Base-by-base conservation (phyloP, 2,113 vertebrate genomes). In the Solea solea region DNA sequence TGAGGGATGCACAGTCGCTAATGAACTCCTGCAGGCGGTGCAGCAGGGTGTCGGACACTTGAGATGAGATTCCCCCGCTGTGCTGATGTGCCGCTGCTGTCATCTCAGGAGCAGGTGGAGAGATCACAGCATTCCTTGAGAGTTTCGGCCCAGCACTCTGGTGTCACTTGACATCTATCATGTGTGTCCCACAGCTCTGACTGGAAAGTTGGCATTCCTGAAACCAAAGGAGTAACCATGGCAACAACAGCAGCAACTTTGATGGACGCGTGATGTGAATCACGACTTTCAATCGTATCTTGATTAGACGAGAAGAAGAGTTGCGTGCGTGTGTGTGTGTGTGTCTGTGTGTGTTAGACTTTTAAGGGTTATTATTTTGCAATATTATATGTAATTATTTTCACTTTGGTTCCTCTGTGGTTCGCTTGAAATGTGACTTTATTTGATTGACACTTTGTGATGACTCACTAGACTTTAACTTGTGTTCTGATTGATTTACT, bases 191-290 rank as follows among this genome's bases (percentile, higher is more conserved):
- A 44, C 73, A 28, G 64, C 63, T 55, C 70, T 11, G 7, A 89
- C 89, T 51, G 80, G 86, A 79, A 50, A 27, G 64, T 64, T 69
- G 69, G 49, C 91, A 91, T 93, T 93, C 89, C 80, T 76, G 67
- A 64, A 69, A 25, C 59, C 7, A 21, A 21, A 21, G 21, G 41
- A 46, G 50, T 55, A 40, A 71, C 62, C 50, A 46, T 53, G 50
- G 46, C 51, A 46, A 16, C 69, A 49, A 34, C 66, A 39, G 50
- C 40, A 55, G 48, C 44, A 42, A 67, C 55, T 45, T n/a, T 21
- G 57, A 25, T 44, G 64, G 51, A 73, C 11, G 4, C 1, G 8
- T 4, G 40, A 65, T 25, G 27, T 40, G 13, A 28, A 42, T 1
- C 3, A 15, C n/a, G 39, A 68, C 21, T 50, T 7, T 15, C 61